Base-by-base conservation (phyloP, 2,888 invertebrate genomes). In the Tinea trinotella region DNA sequence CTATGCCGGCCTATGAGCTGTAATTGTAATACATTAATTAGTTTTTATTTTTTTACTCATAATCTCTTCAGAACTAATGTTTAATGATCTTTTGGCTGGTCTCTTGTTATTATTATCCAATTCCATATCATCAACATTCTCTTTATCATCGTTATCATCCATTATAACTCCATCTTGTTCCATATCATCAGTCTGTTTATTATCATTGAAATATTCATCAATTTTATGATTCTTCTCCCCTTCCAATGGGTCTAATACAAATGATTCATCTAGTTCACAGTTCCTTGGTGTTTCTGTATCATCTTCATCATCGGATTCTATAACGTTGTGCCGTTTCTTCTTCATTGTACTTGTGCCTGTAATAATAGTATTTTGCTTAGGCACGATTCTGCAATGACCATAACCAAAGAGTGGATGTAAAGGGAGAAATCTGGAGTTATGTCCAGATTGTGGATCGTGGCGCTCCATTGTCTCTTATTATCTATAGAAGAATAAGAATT, bases 201-300 rank as follows among this genome's bases (percentile, higher is more conserved):
- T 65, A 56, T 66, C 73, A 0, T 63, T 34, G 54, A 77, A 83
- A 58, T 81, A 85, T 52, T 84, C 84, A 0, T 77, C 74, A 0
- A 84, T 70, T 58, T 80, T 85, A 56, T 82, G 83, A 18, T 80
- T 74, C 19, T 68, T 61, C 3, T 81, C 82, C 0, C 84, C 61
- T 0, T 59, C 71, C 0, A 85, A 52, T 0, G 76, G 74, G 53
- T 74, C 71, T 1, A 85, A 35, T 0, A 68, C 65, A 0, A 79
- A 61, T 0, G 70, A 67, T 19, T 80, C 81, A 0, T 83, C 79
- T 18, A 83, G 52, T 1, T 58, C 76, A 0, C 34, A 61, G 55
- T 82, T 82, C 18, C 64, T 74, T 0, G 77, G 71, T 18, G 52
- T 59, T 13, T 65, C 66, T 1, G 54, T 15, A 6, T 66, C 64